These are phyloP conservation scores for Ips nitidus DNA, from an alignment of 1,140 invertebrate genomes.

Conservation along the genomic window DNA sequence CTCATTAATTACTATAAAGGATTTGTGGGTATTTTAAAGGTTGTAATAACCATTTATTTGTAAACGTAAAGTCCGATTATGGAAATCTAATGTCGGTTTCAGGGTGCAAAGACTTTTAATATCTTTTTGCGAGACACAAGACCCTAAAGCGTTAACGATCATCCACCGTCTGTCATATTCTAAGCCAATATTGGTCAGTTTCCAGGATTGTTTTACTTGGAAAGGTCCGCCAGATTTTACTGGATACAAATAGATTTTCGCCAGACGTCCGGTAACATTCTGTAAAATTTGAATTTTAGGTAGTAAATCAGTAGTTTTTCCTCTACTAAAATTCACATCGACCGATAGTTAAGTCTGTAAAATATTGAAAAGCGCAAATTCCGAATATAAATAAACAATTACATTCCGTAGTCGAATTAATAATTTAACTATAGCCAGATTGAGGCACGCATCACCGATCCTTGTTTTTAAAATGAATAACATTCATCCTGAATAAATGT, in stretches of 20 bases:
- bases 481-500: no score
- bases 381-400: background rate
- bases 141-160: slow-evolving; percentile 77
- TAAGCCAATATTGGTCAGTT: slow-evolving; percentile 71
- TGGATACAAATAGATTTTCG: slow-evolving; percentile 83
- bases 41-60: slow-evolving; percentile 63
- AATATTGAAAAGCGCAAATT: no score
- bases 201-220: slow-evolving; percentile 69
- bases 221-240: slow-evolving; percentile 91
- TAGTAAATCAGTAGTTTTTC: background rate
- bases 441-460: background rate
- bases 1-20: slow-evolving; percentile 8
- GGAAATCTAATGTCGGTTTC: slow-evolving; percentile 70
- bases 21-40: background rate
- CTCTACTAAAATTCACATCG: background rate
- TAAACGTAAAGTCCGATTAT: slow-evolving; percentile 63
- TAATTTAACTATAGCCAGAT: slow-evolving; percentile 4
- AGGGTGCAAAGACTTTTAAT: slow-evolving; percentile 79
- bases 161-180: slow-evolving; percentile 92
- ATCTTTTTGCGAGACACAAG: slow-evolving; percentile 86
- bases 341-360: no score
- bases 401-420: background rate
- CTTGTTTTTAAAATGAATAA: background rate
- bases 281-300: slow-evolving; percentile 8
- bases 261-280: slow-evolving; percentile 44